phyloP scores from a whole-genome alignment of 2,797 vertebrate genomes.

The Gorsachius magnificus region DNA sequence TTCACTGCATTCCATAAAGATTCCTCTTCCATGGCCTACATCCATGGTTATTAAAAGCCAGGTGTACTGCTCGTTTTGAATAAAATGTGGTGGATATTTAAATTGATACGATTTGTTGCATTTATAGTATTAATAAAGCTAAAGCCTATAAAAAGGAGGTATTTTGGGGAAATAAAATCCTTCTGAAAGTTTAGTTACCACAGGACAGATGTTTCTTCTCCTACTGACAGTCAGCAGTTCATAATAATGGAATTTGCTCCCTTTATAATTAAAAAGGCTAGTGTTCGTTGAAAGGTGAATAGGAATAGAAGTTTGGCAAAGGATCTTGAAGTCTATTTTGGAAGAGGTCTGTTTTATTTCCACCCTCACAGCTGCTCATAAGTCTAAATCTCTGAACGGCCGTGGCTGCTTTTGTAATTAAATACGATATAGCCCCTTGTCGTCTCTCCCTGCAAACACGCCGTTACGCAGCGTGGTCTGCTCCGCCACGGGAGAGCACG shows the following conservation, averaged over 20 bases:
- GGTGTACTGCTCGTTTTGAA: neutral
- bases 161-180: neutral
- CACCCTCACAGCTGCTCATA: neutral
- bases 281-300: neutral
- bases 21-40: neutral
- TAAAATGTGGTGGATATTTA: neutral
- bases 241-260: constrained; percentile 43
- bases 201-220: constrained; percentile 48
- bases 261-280: constrained; percentile 42
- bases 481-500: neutral
- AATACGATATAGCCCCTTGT: neutral
- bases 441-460: neutral
- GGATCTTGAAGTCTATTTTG: constrained; percentile 19
- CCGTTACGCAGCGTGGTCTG: neutral
- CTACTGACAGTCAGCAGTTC: constrained; percentile 41
- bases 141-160: neutral
- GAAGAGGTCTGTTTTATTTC: constrained; percentile 32
- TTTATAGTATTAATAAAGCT: constrained; percentile 32
- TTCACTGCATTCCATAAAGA: neutral
- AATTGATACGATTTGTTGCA: neutral
- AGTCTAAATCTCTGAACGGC: neutral
- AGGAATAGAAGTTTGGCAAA: constrained; percentile 37
- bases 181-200: constrained; percentile 8
- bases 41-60: neutral
- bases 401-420: neutral